Evolutionary conservation across 2,888 invertebrate species (phyloP).

Genomic region (Apomyelois bistriatella): DNA sequence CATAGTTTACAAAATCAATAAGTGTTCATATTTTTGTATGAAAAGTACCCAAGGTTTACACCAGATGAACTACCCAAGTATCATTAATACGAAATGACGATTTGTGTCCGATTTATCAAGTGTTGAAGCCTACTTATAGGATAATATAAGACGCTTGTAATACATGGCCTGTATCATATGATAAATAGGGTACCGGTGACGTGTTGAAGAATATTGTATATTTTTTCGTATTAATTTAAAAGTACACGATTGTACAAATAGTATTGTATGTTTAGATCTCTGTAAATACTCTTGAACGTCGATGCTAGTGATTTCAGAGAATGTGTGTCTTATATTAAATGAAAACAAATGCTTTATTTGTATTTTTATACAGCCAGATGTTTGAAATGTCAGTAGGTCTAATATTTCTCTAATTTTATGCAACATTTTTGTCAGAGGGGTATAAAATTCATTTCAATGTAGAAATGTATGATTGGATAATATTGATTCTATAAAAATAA

Average conservation of each 20-base stretch:
- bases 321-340: constrained; percentile 11
- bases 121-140: no score
- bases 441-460: no score
- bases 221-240: constrained; percentile 26
- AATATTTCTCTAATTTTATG: not conserved
- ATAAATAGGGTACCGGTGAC: not conserved
- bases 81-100: no score
- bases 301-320: not conserved
- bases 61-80: no score
- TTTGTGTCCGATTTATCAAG: no score
- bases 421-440: not conserved
- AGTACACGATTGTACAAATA: constrained; percentile 19
- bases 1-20: constrained; percentile 20
- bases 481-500: no score
- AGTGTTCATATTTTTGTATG: constrained; percentile 60
- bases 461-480: no score
- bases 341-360: constrained; percentile 18
- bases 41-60: no score
- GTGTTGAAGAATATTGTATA: constrained; percentile 11
- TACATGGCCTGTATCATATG: no score
- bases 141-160: no score
- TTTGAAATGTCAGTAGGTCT: not conserved
- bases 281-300: constrained; percentile 28
- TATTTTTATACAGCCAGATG: constrained; percentile 19
- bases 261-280: constrained; percentile 25